Base-by-base conservation (phyloP, 2,113 vertebrate genomes). In the Glaucidium brasilianum region DNA sequence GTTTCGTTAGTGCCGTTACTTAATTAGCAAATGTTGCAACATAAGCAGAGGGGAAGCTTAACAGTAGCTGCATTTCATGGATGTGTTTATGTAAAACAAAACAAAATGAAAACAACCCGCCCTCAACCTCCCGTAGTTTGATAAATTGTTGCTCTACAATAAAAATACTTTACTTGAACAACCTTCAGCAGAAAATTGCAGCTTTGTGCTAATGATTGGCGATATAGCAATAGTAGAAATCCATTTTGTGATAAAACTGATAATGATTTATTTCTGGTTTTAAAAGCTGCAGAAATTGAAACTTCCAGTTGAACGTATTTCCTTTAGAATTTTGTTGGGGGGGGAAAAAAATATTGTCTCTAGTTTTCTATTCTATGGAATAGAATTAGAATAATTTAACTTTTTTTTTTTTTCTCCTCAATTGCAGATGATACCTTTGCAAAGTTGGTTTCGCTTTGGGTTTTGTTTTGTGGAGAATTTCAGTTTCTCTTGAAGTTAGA, bases 401-500 rank as follows among this genome's bases (percentile, higher is more conserved):
- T 34, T 29, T 3, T 37, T 19, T 18, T 29, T 35, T 11, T 17
- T 17, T 17, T 34, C n/a, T 27, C 1, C 9, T n/a, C 8, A 27
- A 4, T 35, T 74, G 35, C 37, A 45, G 63, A 37, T 12, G 16
- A 20, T 75, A 9, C 11, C 0, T 0, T 47, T 10, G 50, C 34
- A 45, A 5, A n/a, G 5, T 52, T 56, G 30, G 8, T 67, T 15
- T 88, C 29, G 4, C 23, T 74, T 60, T 11, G 20, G 3, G 6
- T 52, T 89, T 66, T 37, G 32, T 15, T 41, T 92, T 78, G 20
- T 43, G 56, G 34, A 43, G 18, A 75, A 62, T 71, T 93, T 64
- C 35, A 47, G 6, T 29, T 56, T 0, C 4, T 11, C 50, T 53
- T 1, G 0, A 0, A 72, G 52, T 41, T 59, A 21, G 55, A 52